Evolutionary conservation across 2,888 invertebrate species (phyloP), one percentile per base, ranked within the genome.

Genomic region (Catocala sponsa): DNA sequence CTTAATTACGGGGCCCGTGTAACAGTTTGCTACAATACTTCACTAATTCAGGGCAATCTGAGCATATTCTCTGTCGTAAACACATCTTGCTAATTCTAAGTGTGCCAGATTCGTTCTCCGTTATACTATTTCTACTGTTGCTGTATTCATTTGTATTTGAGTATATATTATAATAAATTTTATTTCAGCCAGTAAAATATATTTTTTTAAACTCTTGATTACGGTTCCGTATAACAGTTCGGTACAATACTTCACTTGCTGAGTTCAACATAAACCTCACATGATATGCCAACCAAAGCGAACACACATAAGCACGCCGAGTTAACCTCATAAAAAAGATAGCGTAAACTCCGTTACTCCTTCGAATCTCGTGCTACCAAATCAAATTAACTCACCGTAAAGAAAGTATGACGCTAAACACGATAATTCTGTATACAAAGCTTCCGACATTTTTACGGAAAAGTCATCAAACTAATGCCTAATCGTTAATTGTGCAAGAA

Each of bases 351-450:
- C 70, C 66, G 74, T 70, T 73, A 73, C 5, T 41, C 63, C 38
- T 25, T 5, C 5, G 33, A 65, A 66, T 68, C 63, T 73, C 63
- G 61, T 69, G 77, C 63, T 63, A 68, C 68, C 71, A 65, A 71
- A 68, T 65, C 59, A 67, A 73, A 71, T 74, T 65, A 74, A 44
- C 52, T 47, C 59, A 57, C 50, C 56, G 33, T 69, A 59, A 65
- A 54, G 63, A 74, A 74, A 76, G 64, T 66, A 73, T 63, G 59
- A 70, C 59, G 49, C 55, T 63, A 76, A 75, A 76, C 54, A 76
- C 65, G 77, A 68, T 74, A 76, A 76, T 76, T 69, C 69, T 9
- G 61, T 52, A 52, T 32, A 56, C 67, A 76, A 76, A 76, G 76
- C 77, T 71, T 63, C 77, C 77, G 76, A 58, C 69, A 50, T 54